A percentile compares a stretch with the other conserved stretches of the same genome.
These are phyloP conservation scores for Phortica magna DNA, from an alignment of 2,888 invertebrate species.

Conservation along the genomic window DNA sequence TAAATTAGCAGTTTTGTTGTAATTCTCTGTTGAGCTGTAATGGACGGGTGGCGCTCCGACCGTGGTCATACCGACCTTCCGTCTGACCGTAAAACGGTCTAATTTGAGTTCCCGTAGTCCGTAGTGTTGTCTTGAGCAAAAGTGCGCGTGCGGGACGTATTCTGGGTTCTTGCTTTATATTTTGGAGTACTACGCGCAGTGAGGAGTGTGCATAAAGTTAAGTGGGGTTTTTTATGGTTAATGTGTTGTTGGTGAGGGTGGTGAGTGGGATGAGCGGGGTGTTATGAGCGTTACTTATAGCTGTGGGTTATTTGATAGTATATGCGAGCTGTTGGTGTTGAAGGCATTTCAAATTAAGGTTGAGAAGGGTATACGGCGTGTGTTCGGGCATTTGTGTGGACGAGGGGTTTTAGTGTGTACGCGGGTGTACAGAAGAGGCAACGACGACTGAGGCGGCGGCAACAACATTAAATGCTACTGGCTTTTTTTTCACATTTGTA, in stretches of 20 bases:
- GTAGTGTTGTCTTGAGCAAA: too few relatives aligned
- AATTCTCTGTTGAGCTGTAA: neutral
- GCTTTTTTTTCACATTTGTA: constrained; percentile 61
- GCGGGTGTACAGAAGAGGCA: constrained; percentile 47
- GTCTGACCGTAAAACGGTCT: neutral
- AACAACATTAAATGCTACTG: constrained; percentile 68
- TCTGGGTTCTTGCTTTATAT: too few relatives aligned
- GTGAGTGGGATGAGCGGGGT: neutral
- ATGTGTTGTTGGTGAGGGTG: neutral
- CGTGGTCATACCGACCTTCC: neutral
- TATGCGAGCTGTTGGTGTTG: too few relatives aligned
- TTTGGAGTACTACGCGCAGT: too few relatives aligned
- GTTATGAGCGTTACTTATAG: constrained; percentile 4
- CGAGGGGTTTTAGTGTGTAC: neutral
- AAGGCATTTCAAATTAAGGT: too few relatives aligned
- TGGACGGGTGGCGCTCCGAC: constrained; percentile 8
- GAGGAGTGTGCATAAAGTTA: too few relatives aligned
- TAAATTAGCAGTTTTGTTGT: neutral
- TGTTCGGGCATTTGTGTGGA: constrained; percentile 39
- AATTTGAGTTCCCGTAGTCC: neutral
- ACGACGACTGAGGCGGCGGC: constrained; percentile 47
- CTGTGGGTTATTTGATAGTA: too few relatives aligned
- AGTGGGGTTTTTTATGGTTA: too few relatives aligned
- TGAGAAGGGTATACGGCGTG: neutral
- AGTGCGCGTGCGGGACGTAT: constrained; percentile 42